Base-by-base conservation (phyloP, 2,888 invertebrate genomes). In the Saturnia pavonia region DNA sequence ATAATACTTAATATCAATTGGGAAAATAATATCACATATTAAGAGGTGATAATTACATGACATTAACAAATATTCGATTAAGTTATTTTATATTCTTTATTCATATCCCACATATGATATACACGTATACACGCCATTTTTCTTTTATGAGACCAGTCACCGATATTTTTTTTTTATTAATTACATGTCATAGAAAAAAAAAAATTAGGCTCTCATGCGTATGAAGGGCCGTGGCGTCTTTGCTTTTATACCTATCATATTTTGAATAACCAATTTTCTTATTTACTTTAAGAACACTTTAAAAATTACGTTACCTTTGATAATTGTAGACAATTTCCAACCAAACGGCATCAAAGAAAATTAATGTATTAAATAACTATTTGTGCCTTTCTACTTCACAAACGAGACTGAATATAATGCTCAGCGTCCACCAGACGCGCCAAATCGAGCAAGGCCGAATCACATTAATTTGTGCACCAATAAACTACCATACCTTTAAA, bases 311-410 rank as follows among this genome's bases (percentile, higher is more conserved):
- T 48, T 48, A 48, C 16, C 6, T 19, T 48, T 48, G 48, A 6
- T 48, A 48, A 34, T 6, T 34, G 34, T 34, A 34, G 16, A 48
- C 19, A 19, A 19, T 19, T 8, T 48, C 7, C n/a, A 19, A 19
- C 7, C 1, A 19, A n/a, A 19, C 48, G 19, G 48, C 48, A 19
- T 19, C 3, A 1, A 22, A 54, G 22, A 7, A 54, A 22, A 22
- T 54, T 7, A 54, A 7, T 11, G 9, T 22, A 54, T 22, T 54
- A 54, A 34, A 6, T n/a, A 54, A 54, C 54, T 54, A 54, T 54
- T 54, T 54, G 54, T 54, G 54, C 54, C 54, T 54, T 54, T 54
- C 54, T 22, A 54, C 54, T 54, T 54, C 54, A 54, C 22, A 22
- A 11, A 54, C 22, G n/a, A 22, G 54, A 54, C 22, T 1, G 22